Evolutionary conservation across 2,888 invertebrate genomes (phyloP).

Genomic region (Trissolcus japonicus): DNA sequence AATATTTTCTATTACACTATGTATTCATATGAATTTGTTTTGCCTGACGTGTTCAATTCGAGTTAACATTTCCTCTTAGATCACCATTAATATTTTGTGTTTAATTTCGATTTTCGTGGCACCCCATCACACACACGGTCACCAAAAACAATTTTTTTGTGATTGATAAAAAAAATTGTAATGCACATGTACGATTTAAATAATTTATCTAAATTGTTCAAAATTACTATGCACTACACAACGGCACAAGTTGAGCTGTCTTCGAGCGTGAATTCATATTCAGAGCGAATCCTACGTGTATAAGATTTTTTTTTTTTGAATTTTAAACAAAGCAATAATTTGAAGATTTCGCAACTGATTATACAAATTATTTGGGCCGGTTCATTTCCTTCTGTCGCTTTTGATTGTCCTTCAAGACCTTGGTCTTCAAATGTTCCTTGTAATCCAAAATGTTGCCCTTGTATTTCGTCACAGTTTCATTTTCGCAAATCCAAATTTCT

Average conservation of each 20-base stretch:
- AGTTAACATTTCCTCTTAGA: constrained; percentile 14
- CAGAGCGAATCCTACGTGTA: constrained; percentile 60
- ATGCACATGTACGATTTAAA: constrained; percentile 64
- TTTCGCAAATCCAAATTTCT: constrained; percentile 99
- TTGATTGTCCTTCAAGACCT: constrained; percentile 85
- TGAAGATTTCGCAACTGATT: constrained; percentile 38
- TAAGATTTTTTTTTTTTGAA: constrained; percentile 42
- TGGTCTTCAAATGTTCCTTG: constrained; percentile 94
- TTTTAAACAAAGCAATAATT: constrained; percentile 55
- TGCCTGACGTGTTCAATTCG: constrained; percentile 17
- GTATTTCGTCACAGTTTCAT: constrained; percentile 97
- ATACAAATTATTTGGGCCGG: constrained; percentile 67
- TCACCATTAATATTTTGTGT: neutral
- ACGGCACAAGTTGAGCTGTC: constrained; percentile 64
- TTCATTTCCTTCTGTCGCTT: constrained; percentile 70
- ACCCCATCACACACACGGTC: constrained; percentile 1
- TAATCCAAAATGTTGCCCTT: constrained; percentile 96
- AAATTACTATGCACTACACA: constrained; percentile 68
- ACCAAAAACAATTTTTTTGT: constrained; percentile 4
- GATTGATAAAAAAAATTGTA: constrained; percentile 31
- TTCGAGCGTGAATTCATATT: constrained; percentile 45
- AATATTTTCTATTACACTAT: neutral
- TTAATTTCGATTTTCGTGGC: constrained; percentile 1
- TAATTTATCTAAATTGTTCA: constrained; percentile 73
- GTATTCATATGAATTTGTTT: constrained; percentile 14